These are phyloP conservation scores for Trissonchulus latispiculum DNA, from an alignment of 2,888 invertebrate genomes.

Conservation along the genomic window DNA sequence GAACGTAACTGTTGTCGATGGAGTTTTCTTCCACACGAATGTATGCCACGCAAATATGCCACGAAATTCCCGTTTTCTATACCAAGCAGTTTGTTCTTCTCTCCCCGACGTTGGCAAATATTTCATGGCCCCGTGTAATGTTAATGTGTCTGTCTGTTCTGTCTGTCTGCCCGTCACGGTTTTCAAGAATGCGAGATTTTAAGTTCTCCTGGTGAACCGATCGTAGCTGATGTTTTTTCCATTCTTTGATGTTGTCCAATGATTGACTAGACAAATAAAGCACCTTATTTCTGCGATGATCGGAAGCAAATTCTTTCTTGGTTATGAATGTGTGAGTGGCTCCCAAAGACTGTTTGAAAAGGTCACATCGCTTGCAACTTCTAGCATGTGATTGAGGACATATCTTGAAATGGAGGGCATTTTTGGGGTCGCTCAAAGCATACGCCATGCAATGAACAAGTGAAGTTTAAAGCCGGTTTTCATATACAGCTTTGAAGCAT, in stretches of 20 bases:
- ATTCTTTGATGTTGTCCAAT: not conserved
- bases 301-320: not conserved
- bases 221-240: not conserved
- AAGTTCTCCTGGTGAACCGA: not conserved
- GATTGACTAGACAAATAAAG: not conserved
- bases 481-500: not conserved
- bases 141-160: no score
- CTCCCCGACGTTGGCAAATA: not conserved
- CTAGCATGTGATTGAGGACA: not conserved
- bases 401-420: not conserved
- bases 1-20: not conserved
- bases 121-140: conserved; percentile 12
- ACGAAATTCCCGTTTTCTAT: not conserved
- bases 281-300: not conserved
- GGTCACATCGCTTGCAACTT: not conserved
- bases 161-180: no score
- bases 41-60: conserved; percentile 7
- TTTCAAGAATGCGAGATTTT: not conserved
- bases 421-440: conserved; percentile 5
- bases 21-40: not conserved
- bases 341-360: not conserved
- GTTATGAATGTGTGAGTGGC: not conserved
- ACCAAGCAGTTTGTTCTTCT: conserved; percentile 2
- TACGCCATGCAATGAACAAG: not conserved
- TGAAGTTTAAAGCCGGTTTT: conserved; percentile 6